phyloP scores from a whole-genome alignment of 1,140 invertebrate species.

The Chironomus tepperi region DNA sequence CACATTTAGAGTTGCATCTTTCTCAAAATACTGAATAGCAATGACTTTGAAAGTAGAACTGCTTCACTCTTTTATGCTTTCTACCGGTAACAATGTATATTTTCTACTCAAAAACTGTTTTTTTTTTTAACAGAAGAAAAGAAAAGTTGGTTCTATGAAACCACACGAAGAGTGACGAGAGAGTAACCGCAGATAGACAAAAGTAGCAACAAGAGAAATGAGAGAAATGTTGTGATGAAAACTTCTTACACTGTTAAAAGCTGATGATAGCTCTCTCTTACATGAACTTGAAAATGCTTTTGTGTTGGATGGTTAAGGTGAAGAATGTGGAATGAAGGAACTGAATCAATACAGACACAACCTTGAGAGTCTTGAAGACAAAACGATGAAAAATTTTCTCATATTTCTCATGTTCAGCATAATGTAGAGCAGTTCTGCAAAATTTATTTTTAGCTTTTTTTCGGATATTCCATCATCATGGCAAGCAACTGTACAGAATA shows the following conservation, averaged over 20 bases:
- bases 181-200: background rate
- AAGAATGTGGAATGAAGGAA: background rate
- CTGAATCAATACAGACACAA: background rate
- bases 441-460: no score
- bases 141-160: background rate
- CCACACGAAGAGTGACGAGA: background rate
- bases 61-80: constrained; percentile 22
- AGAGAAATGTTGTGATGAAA: background rate
- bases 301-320: background rate
- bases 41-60: constrained; percentile 22
- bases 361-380: background rate
- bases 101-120: constrained; percentile 18
- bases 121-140: background rate
- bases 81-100: background rate
- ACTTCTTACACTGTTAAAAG: background rate
- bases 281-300: background rate
- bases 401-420: background rate
- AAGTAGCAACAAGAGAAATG: constrained; percentile 4
- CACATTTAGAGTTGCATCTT: constrained; percentile 16
- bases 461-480: no score
- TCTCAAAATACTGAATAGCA: constrained; percentile 20
- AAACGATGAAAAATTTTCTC: background rate
- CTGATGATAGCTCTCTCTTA: background rate
- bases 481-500: no score
- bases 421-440: background rate